phyloP scores from a whole-genome alignment of 2,888 invertebrate species.

The Augochlorella aurata region DNA sequence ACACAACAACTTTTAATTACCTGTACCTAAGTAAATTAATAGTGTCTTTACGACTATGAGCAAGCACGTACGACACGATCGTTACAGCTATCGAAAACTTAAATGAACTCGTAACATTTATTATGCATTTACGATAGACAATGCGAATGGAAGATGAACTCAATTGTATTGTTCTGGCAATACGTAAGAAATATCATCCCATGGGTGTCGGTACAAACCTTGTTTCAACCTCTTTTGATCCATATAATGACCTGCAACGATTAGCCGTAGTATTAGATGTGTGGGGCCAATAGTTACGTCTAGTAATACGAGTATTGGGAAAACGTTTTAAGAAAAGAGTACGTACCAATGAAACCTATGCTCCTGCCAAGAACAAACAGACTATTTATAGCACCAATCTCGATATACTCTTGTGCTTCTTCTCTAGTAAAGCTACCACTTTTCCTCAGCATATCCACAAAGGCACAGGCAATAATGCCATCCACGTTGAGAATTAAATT shows the following conservation, averaged over 20 bases:
- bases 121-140: slow-evolving; percentile 65
- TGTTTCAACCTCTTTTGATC: slow-evolving; percentile 99
- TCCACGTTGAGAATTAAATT: slow-evolving; percentile 99
- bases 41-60: slow-evolving; percentile 22
- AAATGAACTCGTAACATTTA: slow-evolving; percentile 59
- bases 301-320: neutral
- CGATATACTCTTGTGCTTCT: slow-evolving; percentile 98
- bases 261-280: slow-evolving; percentile 23
- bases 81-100: slow-evolving; percentile 43
- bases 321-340: neutral
- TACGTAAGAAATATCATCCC: slow-evolving; percentile 98
- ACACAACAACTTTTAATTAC: slow-evolving; percentile 19
- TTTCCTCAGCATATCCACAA: slow-evolving; percentile 97
- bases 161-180: slow-evolving; percentile 88
- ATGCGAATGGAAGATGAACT: slow-evolving; percentile 54
- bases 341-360: slow-evolving; percentile 96
- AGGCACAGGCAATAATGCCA: slow-evolving; percentile 98
- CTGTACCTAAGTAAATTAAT: slow-evolving; percentile 30
- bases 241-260: slow-evolving; percentile 91
- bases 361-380: slow-evolving; percentile 98
- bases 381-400: slow-evolving; percentile 98
- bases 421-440: slow-evolving; percentile 98
- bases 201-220: slow-evolving; percentile 99
- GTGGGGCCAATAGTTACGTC: neutral
- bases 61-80: slow-evolving; percentile 27